Conservation (phyloP, 2,888 invertebrate species). For the Drosophila ochracea region DNA sequence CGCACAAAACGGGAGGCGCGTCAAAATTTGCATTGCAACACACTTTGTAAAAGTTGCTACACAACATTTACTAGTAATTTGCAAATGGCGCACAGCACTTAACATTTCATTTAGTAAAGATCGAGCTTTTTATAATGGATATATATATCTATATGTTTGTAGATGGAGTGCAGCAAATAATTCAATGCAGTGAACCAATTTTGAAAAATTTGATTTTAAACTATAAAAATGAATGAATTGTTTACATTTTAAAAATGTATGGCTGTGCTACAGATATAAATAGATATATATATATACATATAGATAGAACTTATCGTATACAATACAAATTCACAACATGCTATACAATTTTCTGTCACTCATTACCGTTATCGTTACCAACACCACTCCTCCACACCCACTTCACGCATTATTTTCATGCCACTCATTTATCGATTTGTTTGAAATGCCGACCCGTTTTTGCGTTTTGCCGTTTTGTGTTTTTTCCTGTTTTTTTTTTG, state of each 20-base stretch:
- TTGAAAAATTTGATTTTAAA: not conserved
- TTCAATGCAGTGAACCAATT: not conserved
- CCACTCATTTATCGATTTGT: conserved; percentile 14
- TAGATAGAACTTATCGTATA: conserved; percentile 11
- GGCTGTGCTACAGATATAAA: not conserved
- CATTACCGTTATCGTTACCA: conserved; percentile 27
- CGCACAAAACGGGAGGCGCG: conserved; percentile 55
- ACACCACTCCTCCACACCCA: not conserved
- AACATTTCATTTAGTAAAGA: not conserved
- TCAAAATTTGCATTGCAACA: conserved; percentile 21
- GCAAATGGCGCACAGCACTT: conserved; percentile 30
- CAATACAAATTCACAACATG: conserved; percentile 40
- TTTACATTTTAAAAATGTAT: not conserved
- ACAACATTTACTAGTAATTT: conserved; percentile 2
- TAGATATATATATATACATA: conserved; percentile 1
- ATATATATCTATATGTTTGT: conserved; percentile 4
- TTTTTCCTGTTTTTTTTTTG: conserved; percentile 53
- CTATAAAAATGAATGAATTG: not conserved
- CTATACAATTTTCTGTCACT: conserved; percentile 44
- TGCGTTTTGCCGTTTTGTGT: conserved; percentile 58
- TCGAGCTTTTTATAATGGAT: conserved; percentile 3
- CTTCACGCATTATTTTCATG: conserved; percentile 16
- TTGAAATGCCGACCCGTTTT: conserved; percentile 51
- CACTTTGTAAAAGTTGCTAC: conserved; percentile 2
- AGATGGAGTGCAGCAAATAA: not conserved